Conservation (phyloP, 2,113 vertebrate genomes). For the Boulengeromyrus knoepffleri region DNA sequence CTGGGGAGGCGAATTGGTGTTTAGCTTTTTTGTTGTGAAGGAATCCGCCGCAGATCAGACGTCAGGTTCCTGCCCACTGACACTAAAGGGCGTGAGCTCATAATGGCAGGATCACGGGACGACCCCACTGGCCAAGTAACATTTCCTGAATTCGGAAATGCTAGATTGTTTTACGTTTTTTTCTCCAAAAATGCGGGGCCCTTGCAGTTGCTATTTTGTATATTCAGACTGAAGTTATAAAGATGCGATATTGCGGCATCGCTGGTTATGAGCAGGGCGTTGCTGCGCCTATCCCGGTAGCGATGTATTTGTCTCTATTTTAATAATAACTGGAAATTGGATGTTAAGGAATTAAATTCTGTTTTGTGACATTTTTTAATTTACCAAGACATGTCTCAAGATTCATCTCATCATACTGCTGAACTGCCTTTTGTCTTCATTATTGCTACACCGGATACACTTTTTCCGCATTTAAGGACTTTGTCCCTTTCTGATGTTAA, state of each 20-base stretch:
- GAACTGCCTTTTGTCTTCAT: background rate
- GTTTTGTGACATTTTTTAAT: background rate
- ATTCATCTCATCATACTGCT: background rate
- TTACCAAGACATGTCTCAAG: background rate
- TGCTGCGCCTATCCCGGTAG: background rate
- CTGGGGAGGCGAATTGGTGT: background rate
- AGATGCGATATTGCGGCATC: background rate
- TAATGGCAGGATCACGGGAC: background rate
- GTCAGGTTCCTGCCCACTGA: background rate
- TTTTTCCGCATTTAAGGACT: background rate
- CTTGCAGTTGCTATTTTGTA: background rate
- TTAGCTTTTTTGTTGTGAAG: background rate
- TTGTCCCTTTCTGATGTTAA: background rate
- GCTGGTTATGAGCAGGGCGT: background rate
- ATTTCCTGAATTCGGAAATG: background rate
- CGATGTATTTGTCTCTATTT: background rate
- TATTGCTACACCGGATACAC: background rate
- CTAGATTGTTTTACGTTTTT: background rate
- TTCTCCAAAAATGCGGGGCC: background rate
- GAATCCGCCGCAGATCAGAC: background rate
- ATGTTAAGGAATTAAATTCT: background rate
- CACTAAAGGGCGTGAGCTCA: background rate
- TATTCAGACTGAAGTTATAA: background rate
- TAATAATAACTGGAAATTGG: background rate
- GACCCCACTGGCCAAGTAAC: background rate